Evolutionary conservation across 2,888 invertebrate genomes (phyloP).

Genomic region (Odontocerum albicorne): DNA sequence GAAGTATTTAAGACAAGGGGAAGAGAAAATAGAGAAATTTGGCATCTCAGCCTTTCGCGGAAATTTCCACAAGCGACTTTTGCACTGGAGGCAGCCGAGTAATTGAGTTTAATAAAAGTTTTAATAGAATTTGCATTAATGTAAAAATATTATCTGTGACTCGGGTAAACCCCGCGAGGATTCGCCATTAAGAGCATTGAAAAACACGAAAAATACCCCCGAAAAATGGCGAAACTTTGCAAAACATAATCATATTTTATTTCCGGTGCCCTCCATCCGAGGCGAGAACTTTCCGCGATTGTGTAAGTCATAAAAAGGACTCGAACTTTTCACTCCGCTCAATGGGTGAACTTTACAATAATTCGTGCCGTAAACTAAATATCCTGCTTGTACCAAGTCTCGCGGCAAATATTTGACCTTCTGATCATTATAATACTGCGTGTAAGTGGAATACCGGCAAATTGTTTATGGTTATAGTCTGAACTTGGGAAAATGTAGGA

Average conservation of each 20-base stretch:
- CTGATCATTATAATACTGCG: too few relatives aligned
- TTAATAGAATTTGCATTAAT: constrained; percentile 28
- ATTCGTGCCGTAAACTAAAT: constrained; percentile 28
- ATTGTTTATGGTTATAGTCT: too few relatives aligned
- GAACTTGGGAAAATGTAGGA: too few relatives aligned
- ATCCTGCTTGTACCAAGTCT: too few relatives aligned
- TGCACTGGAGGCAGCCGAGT: constrained; percentile 10
- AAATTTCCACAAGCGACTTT: constrained; percentile 13
- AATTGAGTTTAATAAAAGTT: constrained; percentile 26
- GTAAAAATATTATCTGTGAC: constrained; percentile 25
- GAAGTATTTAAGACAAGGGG: background rate
- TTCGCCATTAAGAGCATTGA: constrained; percentile 15
- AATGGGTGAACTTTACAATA: constrained; percentile 26
- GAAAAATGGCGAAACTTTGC: constrained; percentile 21
- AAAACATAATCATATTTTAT: constrained; percentile 33
- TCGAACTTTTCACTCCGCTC: constrained; percentile 28
- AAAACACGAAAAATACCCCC: constrained; percentile 13
- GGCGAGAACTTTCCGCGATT: constrained; percentile 13
- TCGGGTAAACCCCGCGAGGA: constrained; percentile 7
- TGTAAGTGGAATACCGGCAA: too few relatives aligned
- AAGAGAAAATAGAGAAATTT: constrained; percentile 5
- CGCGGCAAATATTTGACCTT: too few relatives aligned
- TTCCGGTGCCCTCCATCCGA: constrained; percentile 15
- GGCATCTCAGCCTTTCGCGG: constrained; percentile 2
- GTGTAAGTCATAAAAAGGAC: constrained; percentile 25